Percentiles rank a stretch among this genome's conserved stretches.
Evolutionary conservation across 2,113 vertebrate genomes (phyloP).

Genomic region (Dolichallabes microphthalmus): DNA sequence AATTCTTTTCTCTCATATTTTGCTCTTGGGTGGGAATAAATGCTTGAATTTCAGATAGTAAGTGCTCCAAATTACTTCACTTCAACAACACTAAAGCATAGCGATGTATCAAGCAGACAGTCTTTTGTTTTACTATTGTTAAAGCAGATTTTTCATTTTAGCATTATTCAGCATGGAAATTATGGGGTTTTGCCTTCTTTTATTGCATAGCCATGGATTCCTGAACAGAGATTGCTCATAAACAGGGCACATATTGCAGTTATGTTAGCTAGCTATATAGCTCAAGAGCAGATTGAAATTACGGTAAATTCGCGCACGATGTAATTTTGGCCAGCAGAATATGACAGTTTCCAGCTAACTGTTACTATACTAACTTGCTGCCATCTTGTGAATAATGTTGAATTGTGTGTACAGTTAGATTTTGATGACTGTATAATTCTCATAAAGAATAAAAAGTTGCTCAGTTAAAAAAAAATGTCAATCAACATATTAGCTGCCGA

Average conservation of each 20-base stretch:
- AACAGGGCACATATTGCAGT: not conserved
- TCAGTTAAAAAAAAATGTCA: no score
- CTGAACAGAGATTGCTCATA: not conserved
- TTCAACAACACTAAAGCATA: not conserved
- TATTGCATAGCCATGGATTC: not conserved
- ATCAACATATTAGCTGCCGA: no score
- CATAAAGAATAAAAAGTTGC: no score
- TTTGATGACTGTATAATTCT: no score
- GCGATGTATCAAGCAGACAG: not conserved
- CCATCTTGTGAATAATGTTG: no score
- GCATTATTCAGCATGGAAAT: not conserved
- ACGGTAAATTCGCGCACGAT: no score
- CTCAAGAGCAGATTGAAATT: not conserved
- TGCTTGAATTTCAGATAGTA: not conserved
- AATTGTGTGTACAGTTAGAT: no score
- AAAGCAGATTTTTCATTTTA: not conserved
- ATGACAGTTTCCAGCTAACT: no score
- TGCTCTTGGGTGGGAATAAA: not conserved
- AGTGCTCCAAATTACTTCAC: not conserved
- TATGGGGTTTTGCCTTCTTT: not conserved
- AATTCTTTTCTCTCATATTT: not conserved
- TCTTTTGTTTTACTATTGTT: not conserved
- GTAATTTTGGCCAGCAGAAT: not conserved
- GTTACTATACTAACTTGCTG: no score
- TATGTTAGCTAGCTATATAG: not conserved